phyloP scores from a whole-genome alignment of 2,888 invertebrate genomes.

The Cryptophagus acutangulus region DNA sequence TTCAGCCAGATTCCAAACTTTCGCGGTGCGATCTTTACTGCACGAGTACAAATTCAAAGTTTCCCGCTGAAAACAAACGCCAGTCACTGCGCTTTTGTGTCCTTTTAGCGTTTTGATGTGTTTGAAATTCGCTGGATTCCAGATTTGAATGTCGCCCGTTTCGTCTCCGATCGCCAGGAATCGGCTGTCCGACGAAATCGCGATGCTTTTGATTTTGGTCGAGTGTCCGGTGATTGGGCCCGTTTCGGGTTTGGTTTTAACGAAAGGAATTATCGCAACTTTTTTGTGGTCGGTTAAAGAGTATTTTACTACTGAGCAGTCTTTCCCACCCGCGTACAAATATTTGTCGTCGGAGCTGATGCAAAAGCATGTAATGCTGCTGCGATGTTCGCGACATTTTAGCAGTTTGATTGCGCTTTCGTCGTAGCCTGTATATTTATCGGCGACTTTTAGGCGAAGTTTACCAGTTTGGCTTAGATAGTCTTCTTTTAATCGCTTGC shows the following conservation, averaged over 20 bases:
- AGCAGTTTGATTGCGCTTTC: constrained; percentile 49
- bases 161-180: constrained; percentile 72
- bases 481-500: constrained; percentile 76
- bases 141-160: constrained; percentile 67
- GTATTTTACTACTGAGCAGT: constrained; percentile 84
- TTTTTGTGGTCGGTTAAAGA: constrained; percentile 60
- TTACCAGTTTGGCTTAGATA: constrained; percentile 82
- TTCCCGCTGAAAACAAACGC: constrained; percentile 78
- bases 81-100: constrained; percentile 68
- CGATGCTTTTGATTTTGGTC: constrained; percentile 58
- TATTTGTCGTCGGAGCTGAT: constrained; percentile 67
- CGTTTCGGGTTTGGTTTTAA: constrained; percentile 27
- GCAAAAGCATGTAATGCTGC: constrained; percentile 75
- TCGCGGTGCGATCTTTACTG: constrained; percentile 74
- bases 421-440: constrained; percentile 50
- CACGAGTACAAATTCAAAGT: constrained; percentile 81
- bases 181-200: constrained; percentile 74
- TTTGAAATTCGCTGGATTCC: constrained; percentile 73
- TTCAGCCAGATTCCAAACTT: constrained; percentile 94
- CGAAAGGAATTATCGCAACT: constrained; percentile 53
- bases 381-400: constrained; percentile 72
- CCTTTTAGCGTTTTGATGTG: constrained; percentile 76
- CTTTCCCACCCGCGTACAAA: constrained; percentile 82
- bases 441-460: constrained; percentile 70
- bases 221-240: constrained; percentile 38